These are phyloP conservation scores for Philaethria dido DNA, from an alignment of 2,888 invertebrate species.

Conservation along the genomic window DNA sequence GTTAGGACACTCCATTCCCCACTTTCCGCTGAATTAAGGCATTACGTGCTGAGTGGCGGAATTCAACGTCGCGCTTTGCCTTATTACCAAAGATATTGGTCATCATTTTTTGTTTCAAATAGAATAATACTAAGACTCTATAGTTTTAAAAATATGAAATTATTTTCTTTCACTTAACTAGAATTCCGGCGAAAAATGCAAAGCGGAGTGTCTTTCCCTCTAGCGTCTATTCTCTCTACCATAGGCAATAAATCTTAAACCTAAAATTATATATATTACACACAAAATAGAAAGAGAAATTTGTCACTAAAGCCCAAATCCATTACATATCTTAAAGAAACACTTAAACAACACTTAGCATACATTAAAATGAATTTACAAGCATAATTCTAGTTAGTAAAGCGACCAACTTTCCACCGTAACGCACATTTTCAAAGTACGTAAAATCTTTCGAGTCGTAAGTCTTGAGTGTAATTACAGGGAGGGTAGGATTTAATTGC, in stretches of 20 bases:
- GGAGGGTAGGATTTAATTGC: slow-evolving; percentile 68
- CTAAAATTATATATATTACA: not conserved
- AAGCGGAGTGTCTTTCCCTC: too few relatives aligned
- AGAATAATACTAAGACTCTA: too few relatives aligned
- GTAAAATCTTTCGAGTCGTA: slow-evolving; percentile 73
- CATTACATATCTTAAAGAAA: not conserved
- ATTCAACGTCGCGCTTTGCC: too few relatives aligned
- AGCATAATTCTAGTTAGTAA: slow-evolving; percentile 36
- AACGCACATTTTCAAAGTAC: slow-evolving; percentile 52
- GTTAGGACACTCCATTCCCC: too few relatives aligned
- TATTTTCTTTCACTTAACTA: too few relatives aligned
- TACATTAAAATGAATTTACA: slow-evolving; percentile 27
- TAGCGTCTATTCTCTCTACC: too few relatives aligned
- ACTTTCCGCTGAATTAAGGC: too few relatives aligned
- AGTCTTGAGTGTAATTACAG: slow-evolving; percentile 71
- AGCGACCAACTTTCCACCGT: slow-evolving; percentile 37
- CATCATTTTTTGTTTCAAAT: not conserved
- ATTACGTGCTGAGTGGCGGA: too few relatives aligned
- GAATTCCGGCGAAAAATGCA: too few relatives aligned
- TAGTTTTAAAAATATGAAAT: too few relatives aligned
- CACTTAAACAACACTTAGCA: slow-evolving; percentile 14
- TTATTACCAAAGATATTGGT: too few relatives aligned
- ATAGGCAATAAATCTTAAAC: too few relatives aligned
- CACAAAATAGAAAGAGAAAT: not conserved
- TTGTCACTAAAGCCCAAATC: not conserved